Base-by-base conservation (phyloP, 2,888 invertebrate genomes). In the Melanchra persicariae region DNA sequence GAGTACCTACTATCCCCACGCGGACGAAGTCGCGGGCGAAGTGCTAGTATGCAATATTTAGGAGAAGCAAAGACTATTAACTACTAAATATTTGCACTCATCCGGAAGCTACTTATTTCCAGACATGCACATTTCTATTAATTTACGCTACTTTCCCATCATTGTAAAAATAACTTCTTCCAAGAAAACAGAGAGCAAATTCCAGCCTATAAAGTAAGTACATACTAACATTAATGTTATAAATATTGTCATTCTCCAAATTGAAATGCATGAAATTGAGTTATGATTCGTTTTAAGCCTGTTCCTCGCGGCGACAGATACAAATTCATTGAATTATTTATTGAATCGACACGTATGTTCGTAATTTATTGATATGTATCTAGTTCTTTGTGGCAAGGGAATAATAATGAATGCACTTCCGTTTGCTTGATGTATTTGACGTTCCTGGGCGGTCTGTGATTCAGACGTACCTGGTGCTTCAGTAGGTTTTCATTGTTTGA, bases 311-410 rank as follows among this genome's bases (percentile, higher is more conserved):
- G 62, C 67, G 66, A 74, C 61, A 73, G 51, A 63, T 40, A 62
- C 37, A 54, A 49, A 63, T 63, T 55, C 49, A 67, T 60, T 63
- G 49, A 74, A 67, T 79, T 40, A 79, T 77, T 74, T 67, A 66
- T 60, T 74, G 26, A 60, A 61, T 80, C 49, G 64, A 51, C 64
- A 51, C 17, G 34, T 37, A 12, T 37, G 37, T 54, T 43, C 43
- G 43, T 45, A 59, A 55, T 45, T 37, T 34, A 54, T 67, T 40
- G 26, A 22, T 63, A 60, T 26, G 40, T 43, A 49, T 59, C 22
- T 55, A 59, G 62, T 43, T 43, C 17, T 51, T 43, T 40, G 40
- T 30, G 22, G 24, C 57, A 40, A 19, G 7, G 26, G 26, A 57
- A 40, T 43, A 49, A 67, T 26, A 49, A 34, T 57, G 19, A 34